These are phyloP conservation scores for Lepidonotus clava DNA, from an alignment of 2,888 invertebrate genomes.

Conservation along the genomic window DNA sequence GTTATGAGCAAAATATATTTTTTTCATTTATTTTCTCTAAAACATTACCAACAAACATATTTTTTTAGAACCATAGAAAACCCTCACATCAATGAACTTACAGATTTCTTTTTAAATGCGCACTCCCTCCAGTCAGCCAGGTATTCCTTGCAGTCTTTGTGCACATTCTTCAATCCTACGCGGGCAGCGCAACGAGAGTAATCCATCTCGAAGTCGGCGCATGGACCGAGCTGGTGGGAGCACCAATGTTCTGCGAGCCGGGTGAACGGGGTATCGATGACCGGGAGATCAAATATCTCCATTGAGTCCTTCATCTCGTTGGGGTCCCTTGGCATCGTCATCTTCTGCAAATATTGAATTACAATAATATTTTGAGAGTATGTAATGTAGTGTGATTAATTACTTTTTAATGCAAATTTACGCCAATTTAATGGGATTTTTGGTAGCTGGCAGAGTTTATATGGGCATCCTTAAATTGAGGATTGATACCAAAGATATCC, in stretches of 20 bases:
- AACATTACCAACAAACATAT: too few species aligned
- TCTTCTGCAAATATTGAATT: background rate
- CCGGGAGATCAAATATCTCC: slow-evolving; percentile 60
- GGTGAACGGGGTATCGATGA: slow-evolving; percentile 68
- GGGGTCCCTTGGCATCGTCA: slow-evolving; percentile 28
- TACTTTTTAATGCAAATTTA: too few species aligned
- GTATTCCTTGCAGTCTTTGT: slow-evolving; percentile 64
- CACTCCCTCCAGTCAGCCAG: slow-evolving; percentile 68
- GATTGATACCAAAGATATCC: too few species aligned
- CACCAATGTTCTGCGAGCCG: slow-evolving; percentile 62
- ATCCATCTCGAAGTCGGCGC: slow-evolving; percentile 69
- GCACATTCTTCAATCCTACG: slow-evolving; percentile 62
- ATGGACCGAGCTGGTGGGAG: slow-evolving; percentile 65
- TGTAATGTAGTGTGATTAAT: too few species aligned
- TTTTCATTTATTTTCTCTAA: too few species aligned
- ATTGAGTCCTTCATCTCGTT: background rate
- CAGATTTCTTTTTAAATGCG: slow-evolving; percentile 63
- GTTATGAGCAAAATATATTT: too few species aligned
- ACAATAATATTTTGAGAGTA: too few species aligned
- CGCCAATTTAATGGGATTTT: too few species aligned
- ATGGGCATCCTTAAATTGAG: too few species aligned
- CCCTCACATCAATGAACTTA: too few species aligned
- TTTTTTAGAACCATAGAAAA: too few species aligned
- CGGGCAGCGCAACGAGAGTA: slow-evolving; percentile 68
- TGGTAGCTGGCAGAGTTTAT: too few species aligned